Base-by-base conservation (phyloP, 2,888 invertebrate genomes). In the Spilosoma lubricipeda region DNA sequence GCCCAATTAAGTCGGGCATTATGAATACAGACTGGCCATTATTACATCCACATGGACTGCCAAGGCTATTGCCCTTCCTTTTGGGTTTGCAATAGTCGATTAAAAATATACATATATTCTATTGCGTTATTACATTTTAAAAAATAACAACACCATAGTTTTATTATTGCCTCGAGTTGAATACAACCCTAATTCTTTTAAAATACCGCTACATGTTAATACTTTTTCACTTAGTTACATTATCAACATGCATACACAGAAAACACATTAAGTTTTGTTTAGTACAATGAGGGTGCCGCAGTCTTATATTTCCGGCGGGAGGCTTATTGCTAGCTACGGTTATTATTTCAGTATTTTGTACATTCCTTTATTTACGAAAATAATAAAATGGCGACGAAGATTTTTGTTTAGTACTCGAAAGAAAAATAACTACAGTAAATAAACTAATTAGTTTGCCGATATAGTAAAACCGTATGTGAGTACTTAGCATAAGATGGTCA, bases 211-310 rank as follows among this genome's bases (percentile, higher is more conserved):
- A 48, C 70, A 48, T 45, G 64, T 64, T 63, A 11, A 71, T 33
- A 36, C 65, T 65, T 65, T 48, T 48, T 45, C 65, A 33, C 45
- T n/a, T 7, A 69, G 72, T 27, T 65, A 68, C 48, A 75, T 81
- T 80, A 66, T 67, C 73, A 71, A 83, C 70, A 67, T 20, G 45
- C 67, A 80, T 71, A 67, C n/a, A 76, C 30, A 71, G 72, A 78
- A 77, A 81, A 77, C 70, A 73, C 70, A 73, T 72, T 20, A n/a
- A 42, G 68, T 81, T 73, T 70, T 64, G 71, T 23, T 36, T 39
- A n/a, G 27, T 48, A 48, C 42, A 30, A 42, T 70, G 45, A 39
- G 45, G 15, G 64, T 48, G 74, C 33, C 74, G 39, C 56, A 13
- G 7, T 52, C 27, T 70, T 56, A 70, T 68, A 73, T 73, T 70